Percentiles rank a stretch among this genome's conserved stretches.
Evolutionary conservation across 2,797 vertebrate genomes (phyloP).

Genomic region (Rhincodon typus): DNA sequence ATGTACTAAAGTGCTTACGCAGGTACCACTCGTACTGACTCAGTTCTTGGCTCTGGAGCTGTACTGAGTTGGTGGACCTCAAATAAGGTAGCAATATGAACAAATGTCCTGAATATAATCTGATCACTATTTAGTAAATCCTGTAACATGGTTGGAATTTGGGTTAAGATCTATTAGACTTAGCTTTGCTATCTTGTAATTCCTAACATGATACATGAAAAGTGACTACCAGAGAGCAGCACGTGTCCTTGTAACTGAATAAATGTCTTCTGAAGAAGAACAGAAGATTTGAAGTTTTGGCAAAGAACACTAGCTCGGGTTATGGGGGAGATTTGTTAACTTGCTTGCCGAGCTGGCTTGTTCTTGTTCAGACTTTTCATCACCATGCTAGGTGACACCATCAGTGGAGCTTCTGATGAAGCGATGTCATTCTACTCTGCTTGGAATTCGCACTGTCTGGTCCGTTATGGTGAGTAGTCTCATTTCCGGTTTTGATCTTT

Average conservation of each 20-base stretch:
- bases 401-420: too few relatives aligned
- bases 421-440: too few relatives aligned
- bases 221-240: background rate
- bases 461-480: too few relatives aligned
- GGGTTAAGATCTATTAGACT: background rate
- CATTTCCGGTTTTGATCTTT: too few relatives aligned
- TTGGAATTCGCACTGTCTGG: too few relatives aligned
- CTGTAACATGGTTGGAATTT: background rate
- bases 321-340: too few relatives aligned
- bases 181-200: background rate
- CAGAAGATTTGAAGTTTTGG: too few relatives aligned
- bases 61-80: background rate
- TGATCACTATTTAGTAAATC: background rate
- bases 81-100: background rate
- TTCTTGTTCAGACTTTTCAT: too few relatives aligned
- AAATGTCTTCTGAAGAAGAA: background rate
- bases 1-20: background rate
- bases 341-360: too few relatives aligned
- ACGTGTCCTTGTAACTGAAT: background rate
- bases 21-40: background rate
- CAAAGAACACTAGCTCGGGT: too few relatives aligned
- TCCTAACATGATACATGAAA: background rate
- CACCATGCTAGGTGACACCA: too few relatives aligned
- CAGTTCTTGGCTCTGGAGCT: background rate
- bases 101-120: background rate